Percentiles rank a stretch among this genome's conserved stretches.
These are phyloP conservation scores for Allolobophora icterica DNA, from an alignment of 2,888 invertebrate species.

Conservation along the genomic window DNA sequence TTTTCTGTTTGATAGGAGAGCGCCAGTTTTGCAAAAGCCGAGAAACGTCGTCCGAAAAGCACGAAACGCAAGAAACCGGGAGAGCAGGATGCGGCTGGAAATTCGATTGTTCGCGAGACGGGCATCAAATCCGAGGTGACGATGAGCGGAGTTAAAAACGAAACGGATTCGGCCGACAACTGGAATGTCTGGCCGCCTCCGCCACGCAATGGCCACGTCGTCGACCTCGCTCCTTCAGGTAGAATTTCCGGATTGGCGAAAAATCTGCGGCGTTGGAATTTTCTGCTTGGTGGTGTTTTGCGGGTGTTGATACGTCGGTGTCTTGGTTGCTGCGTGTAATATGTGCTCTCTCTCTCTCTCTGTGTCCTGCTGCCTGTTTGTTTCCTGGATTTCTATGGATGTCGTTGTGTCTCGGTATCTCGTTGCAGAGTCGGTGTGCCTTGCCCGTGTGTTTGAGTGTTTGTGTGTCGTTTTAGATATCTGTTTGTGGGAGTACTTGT, in stretches of 20 bases:
- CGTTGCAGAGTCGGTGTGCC: background rate
- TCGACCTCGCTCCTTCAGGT: background rate
- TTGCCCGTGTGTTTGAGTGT: background rate
- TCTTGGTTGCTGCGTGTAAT: background rate
- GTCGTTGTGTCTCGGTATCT: background rate
- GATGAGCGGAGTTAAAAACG: conserved; percentile 7
- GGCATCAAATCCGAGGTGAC: background rate
- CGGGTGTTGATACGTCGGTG: too few relatives aligned
- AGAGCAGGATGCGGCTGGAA: background rate
- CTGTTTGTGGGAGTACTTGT: background rate
- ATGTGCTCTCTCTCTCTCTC: too few relatives aligned
- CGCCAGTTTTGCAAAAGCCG: background rate
- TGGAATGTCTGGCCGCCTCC: conserved; percentile 1
- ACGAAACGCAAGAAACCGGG: conserved; percentile 24
- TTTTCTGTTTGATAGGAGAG: background rate
- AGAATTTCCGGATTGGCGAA: background rate
- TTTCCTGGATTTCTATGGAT: background rate
- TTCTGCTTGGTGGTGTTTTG: background rate
- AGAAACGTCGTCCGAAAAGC: conserved; percentile 25
- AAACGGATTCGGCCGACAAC: background rate
- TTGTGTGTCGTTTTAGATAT: background rate
- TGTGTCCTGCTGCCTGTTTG: background rate
- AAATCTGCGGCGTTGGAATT: background rate
- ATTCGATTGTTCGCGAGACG: background rate
- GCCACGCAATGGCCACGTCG: conserved; percentile 25